Evolutionary conservation across 1,140 invertebrate genomes (phyloP), one percentile per base, ranked within the genome.

Genomic region (Oedothorax gibbosus): DNA sequence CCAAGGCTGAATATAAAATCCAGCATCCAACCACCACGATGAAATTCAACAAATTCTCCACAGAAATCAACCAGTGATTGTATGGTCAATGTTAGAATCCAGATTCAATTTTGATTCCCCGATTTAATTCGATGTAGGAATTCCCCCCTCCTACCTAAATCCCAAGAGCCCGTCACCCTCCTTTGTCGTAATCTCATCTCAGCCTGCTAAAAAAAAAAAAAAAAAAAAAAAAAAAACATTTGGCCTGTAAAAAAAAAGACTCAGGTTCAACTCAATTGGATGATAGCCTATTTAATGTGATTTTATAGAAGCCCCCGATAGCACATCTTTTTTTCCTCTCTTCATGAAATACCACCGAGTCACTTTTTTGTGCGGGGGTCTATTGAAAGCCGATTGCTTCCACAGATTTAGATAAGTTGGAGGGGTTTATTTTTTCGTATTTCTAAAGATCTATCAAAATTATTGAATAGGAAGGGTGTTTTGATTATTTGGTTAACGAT

Each of bases 21-120:
- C 5, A 35, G 5, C 1, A 35, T 2, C 35, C 35, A 35, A 35
- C 35, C 5, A 5, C 35, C 35, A 35, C 35, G 5, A 35, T 35
- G 35, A 35, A 35, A 35, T 35, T 35, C 35, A 35, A 35, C 35
- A 35, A 35, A 35, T 35, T 35, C 35, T 35, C 35, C 35, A 35
- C 35, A 35, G 35, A 35, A 35, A 35, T 35, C 35, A 35, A 35
- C 35, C 35, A 35, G 35, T 35, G 35, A 68, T 68, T 12, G 35
- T 35, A 35, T 35, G 7, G 21, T 57, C 35, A 35, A 35, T 35
- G 35, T 35, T 5, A 35, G 35, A 35, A 35, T 35, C 35, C 35
- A 35, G 73, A 82, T 82, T 73, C 68, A 82, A 82, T 82, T 82
- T 82, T 82, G 80, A 82, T 82, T 73, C 68, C 64, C 53, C 53